Conservation (phyloP, 1,140 invertebrate genomes). For the Nixonia krombeini region DNA sequence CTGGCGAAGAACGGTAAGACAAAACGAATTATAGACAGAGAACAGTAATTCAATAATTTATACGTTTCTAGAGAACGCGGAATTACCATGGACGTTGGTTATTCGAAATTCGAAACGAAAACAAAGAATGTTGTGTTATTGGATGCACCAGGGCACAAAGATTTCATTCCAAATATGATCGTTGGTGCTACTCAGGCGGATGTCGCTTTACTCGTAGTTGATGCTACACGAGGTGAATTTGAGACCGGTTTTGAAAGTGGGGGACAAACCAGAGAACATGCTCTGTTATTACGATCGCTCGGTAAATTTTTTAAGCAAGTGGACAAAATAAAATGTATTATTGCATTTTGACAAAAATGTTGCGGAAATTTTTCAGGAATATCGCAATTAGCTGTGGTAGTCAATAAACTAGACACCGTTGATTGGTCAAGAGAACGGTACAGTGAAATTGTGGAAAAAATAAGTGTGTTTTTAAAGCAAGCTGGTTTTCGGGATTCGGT, state of each 20-base stretch:
- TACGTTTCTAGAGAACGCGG: conserved; percentile 76
- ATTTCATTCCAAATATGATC: conserved; percentile 99
- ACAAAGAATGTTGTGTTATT: conserved; percentile 88
- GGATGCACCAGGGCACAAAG: conserved; percentile 97
- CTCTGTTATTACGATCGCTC: conserved; percentile 91
- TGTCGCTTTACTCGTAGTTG: conserved; percentile 95
- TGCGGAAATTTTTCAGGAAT: conserved; percentile 62
- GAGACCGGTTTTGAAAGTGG: conserved; percentile 98
- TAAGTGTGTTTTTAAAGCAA: conserved; percentile 92
- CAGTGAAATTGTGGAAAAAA: conserved; percentile 87
- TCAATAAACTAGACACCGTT: conserved; percentile 98
- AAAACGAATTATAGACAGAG: conserved; percentile 18
- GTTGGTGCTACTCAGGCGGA: conserved; percentile 97
- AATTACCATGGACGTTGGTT: conserved; percentile 98
- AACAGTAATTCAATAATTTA: neutral
- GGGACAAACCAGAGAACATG: conserved; percentile 98
- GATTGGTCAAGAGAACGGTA: conserved; percentile 95
- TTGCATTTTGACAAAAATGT: too few species aligned
- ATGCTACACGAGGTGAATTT: conserved; percentile 96
- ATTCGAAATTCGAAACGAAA: conserved; percentile 93
- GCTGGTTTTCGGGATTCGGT: conserved; percentile 93
- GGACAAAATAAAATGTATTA: neutral
- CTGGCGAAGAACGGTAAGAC: conserved; percentile 92
- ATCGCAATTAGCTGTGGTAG: conserved; percentile 64
- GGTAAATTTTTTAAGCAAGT: conserved; percentile 76